phyloP scores from a whole-genome alignment of 2,113 vertebrate species.

The Stigmatopora argus region DNA sequence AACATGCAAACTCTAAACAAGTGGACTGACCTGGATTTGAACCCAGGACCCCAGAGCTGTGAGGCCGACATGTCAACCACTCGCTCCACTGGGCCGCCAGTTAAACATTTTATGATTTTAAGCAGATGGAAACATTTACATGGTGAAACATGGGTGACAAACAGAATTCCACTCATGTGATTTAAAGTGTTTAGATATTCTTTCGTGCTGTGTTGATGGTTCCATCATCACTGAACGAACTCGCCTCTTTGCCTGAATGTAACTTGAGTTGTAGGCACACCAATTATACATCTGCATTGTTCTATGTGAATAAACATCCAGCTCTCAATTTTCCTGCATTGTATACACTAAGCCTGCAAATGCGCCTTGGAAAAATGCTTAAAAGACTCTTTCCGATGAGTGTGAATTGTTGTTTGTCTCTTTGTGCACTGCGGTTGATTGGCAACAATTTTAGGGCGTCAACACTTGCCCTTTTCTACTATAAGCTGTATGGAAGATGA shows the following conservation, averaged over 20 bases:
- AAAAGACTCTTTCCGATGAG: not conserved
- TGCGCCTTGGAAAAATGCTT: not conserved
- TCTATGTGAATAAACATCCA: constrained; percentile 3
- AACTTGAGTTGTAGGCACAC: constrained; percentile 18
- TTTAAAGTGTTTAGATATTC: constrained; percentile 26
- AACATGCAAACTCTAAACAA: no score
- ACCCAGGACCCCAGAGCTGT: no score
- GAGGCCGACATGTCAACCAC: no score
- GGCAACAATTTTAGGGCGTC: no score
- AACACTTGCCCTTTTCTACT: no score
- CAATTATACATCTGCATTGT: constrained; percentile 31
- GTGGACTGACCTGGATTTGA: no score
- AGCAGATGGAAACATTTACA: constrained; percentile 26
- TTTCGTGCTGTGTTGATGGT: constrained; percentile 14
- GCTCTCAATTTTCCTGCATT: constrained; percentile 4
- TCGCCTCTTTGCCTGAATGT: constrained; percentile 4
- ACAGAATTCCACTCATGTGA: not conserved
- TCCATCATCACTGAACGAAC: constrained; percentile 10
- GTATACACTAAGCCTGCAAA: not conserved
- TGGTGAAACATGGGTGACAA: constrained; percentile 16
- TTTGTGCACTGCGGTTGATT: no score
- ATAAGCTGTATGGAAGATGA: no score
- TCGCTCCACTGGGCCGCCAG: no score
- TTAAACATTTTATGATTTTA: constrained; percentile 4
- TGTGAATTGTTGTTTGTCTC: no score